Percentiles rank a stretch among this genome's conserved stretches.
These are phyloP conservation scores for Neodiprion fabricii DNA, from an alignment of 1,140 invertebrate species.

Conservation along the genomic window DNA sequence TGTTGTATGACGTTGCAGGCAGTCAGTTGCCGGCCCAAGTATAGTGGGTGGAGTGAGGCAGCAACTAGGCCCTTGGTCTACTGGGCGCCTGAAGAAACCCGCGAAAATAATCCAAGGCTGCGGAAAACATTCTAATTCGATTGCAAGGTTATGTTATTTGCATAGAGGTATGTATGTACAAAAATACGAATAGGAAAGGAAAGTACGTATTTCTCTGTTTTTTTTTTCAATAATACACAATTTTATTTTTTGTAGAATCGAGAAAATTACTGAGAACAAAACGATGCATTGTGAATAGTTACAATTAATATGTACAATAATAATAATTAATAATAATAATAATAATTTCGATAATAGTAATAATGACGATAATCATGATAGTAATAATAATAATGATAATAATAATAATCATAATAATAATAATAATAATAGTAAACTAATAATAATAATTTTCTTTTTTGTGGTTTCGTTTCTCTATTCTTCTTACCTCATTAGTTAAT, in stretches of 20 bases:
- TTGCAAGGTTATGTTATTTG: no score
- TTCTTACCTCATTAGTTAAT: slow-evolving; percentile 17
- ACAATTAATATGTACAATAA: slow-evolving; percentile 35
- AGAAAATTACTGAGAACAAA: slow-evolving; percentile 47
- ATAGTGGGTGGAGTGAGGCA: no score
- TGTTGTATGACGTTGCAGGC: no score
- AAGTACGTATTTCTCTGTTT: background rate
- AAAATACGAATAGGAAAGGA: no score
- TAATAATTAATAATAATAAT: slow-evolving; percentile 13
- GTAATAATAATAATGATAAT: slow-evolving; percentile 44
- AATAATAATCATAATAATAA: slow-evolving; percentile 45
- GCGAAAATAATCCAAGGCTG: no score
- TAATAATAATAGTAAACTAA: slow-evolving; percentile 38
- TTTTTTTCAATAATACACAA: slow-evolving; percentile 49
- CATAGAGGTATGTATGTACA: no score
- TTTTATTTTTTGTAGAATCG: slow-evolving; percentile 49
- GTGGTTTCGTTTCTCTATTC: slow-evolving; percentile 1
- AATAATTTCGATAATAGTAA: background rate
- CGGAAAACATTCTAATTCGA: no score
- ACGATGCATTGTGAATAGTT: slow-evolving; percentile 32
- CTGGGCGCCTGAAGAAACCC: no score
- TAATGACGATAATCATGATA: background rate
- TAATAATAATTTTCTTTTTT: slow-evolving; percentile 1
- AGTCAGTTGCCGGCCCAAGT: no score
- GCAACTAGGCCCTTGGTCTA: no score